Evolutionary conservation across 2,888 invertebrate species (phyloP).

Genomic region (Yponomeuta plumbellus): DNA sequence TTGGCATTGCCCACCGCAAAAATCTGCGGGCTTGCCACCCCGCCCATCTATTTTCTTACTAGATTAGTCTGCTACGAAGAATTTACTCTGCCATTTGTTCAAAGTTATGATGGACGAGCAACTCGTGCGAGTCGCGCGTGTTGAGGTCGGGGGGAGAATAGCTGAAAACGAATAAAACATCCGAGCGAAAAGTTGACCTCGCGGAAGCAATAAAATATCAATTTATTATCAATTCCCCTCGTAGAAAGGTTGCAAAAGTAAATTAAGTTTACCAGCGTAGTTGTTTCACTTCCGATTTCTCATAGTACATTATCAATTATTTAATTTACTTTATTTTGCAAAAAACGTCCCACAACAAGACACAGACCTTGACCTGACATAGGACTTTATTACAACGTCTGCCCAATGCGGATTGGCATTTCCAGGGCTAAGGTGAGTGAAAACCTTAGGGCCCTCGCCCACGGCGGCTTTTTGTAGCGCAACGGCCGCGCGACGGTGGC

Average conservation of each 20-base stretch:
- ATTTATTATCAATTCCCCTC: constrained; percentile 53
- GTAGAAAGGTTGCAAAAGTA: constrained; percentile 26
- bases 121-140: not conserved
- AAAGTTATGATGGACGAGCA: not conserved
- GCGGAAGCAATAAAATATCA: constrained; percentile 71
- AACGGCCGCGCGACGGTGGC: no score
- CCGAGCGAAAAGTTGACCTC: constrained; percentile 60
- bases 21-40: not conserved
- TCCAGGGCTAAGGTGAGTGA: no score
- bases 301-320: no score
- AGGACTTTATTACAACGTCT: no score
- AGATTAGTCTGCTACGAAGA: constrained; percentile 8
- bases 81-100: constrained; percentile 7
- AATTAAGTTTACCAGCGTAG: not conserved
- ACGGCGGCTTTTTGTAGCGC: no score
- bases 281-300: not conserved
- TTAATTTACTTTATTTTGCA: no score
- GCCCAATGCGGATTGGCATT: no score
- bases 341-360: no score
- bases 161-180: constrained; percentile 62
- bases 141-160: not conserved
- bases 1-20: no score
- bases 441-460: no score
- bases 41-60: constrained; percentile 7
- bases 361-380: no score